These are phyloP conservation scores for Eptesicus fuscus DNA, from an alignment of 2,113 vertebrate genomes.

Conservation along the genomic window DNA sequence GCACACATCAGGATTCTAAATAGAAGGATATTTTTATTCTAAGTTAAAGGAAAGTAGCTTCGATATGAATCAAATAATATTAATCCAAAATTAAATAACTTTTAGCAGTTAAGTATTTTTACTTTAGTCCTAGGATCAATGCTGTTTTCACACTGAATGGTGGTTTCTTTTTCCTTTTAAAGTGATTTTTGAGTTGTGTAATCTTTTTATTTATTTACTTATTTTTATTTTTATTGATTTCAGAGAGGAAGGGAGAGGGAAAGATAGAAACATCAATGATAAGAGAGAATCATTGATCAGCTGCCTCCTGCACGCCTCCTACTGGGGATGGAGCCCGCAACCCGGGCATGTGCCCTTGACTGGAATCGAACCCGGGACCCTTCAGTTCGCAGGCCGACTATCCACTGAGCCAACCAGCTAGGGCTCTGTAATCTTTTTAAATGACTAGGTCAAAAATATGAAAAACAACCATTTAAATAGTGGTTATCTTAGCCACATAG, in stretches of 20 bases:
- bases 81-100: constrained; percentile 40
- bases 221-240: too few species aligned
- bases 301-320: too few species aligned
- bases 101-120: not conserved
- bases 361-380: too few species aligned
- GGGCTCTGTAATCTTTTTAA: not conserved
- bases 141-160: not conserved
- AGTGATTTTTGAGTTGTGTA: not conserved
- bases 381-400: too few species aligned
- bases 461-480: not conserved
- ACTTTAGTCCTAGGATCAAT: not conserved
- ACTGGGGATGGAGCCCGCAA: too few species aligned
- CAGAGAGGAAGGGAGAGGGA: too few species aligned
- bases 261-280: too few species aligned
- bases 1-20: constrained; percentile 39
- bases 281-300: too few species aligned
- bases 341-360: too few species aligned
- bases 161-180: not conserved
- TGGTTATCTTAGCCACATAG: not conserved
- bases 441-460: not conserved
- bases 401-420: not conserved
- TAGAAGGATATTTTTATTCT: constrained; percentile 32
- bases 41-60: constrained; percentile 38
- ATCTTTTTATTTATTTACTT: too few species aligned
- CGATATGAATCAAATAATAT: constrained; percentile 32